Conservation (phyloP, 2,797 vertebrate genomes). For the Alosa sapidissima region DNA sequence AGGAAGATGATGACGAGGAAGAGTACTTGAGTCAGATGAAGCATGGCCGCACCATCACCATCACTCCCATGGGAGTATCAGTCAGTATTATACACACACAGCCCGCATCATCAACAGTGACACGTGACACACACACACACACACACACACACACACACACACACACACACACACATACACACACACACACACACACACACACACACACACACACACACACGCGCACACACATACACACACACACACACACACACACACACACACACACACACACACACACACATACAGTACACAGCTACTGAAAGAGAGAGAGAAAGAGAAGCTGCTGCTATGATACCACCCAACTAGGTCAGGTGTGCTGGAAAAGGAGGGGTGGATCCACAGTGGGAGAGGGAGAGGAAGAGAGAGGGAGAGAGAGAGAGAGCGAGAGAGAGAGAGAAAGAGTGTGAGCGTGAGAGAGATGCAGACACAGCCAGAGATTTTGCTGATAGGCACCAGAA, state of each 20-base stretch:
- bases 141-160: conserved; percentile 29
- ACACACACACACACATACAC: conserved; percentile 35
- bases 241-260: too few species aligned
- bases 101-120: neutral
- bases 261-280: too few species aligned
- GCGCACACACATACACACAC: too few species aligned
- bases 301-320: neutral
- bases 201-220: neutral
- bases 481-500: conserved; percentile 15
- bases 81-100: neutral
- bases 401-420: neutral
- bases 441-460: neutral
- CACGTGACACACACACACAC: neutral
- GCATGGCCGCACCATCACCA: neutral
- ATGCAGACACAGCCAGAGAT: neutral
- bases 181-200: conserved; percentile 17
- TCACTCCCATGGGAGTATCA: neutral
- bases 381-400: neutral
- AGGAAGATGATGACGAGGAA: conserved; percentile 5
- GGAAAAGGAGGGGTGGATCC: conserved; percentile 27
- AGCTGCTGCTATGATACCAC: neutral
- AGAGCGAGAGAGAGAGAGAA: neutral
- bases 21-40: neutral
- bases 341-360: conserved; percentile 19
- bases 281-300: neutral